These are phyloP conservation scores for Melolontha melolontha DNA, from an alignment of 2,888 invertebrate genomes.

Conservation along the genomic window DNA sequence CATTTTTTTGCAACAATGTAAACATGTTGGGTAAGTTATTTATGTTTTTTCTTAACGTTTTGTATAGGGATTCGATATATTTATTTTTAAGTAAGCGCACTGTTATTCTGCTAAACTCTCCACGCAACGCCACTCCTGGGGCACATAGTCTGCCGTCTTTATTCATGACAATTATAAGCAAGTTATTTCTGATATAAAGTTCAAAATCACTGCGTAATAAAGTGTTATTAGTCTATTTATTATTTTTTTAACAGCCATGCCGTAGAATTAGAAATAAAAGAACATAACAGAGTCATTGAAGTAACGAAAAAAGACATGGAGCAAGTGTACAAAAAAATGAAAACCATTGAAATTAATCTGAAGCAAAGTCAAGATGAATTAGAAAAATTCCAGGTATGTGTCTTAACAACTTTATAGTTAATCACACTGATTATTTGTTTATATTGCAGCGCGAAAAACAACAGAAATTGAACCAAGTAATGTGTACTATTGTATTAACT, in stretches of 20 bases:
- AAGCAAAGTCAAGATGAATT: slow-evolving; percentile 65
- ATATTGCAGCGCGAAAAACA: slow-evolving; percentile 77
- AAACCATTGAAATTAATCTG: slow-evolving; percentile 36
- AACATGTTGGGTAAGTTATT: too few species aligned
- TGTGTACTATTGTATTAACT: slow-evolving; percentile 75
- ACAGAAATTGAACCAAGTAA: slow-evolving; percentile 81
- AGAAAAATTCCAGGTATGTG: slow-evolving; percentile 73
- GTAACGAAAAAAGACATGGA: slow-evolving; percentile 65
- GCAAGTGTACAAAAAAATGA: slow-evolving; percentile 28
- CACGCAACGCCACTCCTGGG: too few species aligned
- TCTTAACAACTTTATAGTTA: neutral
- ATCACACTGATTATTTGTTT: neutral
- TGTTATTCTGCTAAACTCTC: too few species aligned
- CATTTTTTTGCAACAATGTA: too few species aligned
- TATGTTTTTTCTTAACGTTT: too few species aligned
- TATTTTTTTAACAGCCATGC: slow-evolving; percentile 60
- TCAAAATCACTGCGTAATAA: neutral
- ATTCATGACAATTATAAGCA: too few species aligned
- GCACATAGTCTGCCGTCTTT: too few species aligned
- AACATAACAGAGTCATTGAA: slow-evolving; percentile 71
- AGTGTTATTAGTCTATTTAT: neutral
- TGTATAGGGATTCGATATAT: too few species aligned
- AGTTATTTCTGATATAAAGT: too few species aligned
- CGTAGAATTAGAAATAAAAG: slow-evolving; percentile 72
- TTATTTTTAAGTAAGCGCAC: too few species aligned